Percentiles rank a stretch among this genome's conserved stretches.
Evolutionary conservation across 2,113 vertebrate genomes (phyloP).

Genomic region (Furnarius figulus): DNA sequence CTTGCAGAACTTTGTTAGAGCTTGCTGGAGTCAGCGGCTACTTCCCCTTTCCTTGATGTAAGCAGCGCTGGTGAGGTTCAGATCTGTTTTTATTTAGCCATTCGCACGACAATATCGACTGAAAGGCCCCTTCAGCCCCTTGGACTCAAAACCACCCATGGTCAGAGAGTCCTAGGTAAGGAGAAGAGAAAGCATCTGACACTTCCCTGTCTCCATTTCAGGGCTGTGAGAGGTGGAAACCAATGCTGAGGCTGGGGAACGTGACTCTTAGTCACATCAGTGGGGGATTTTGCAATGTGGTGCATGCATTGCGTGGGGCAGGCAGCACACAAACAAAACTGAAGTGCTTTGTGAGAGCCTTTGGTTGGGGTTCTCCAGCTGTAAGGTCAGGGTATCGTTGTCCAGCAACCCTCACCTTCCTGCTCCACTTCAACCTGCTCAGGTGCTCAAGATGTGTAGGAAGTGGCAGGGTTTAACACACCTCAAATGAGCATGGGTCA

Average conservation of each 20-base stretch:
- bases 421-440: neutral
- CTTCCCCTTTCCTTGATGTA: constrained; percentile 61
- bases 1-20: constrained; percentile 30
- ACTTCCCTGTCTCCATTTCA: constrained; percentile 10
- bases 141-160: neutral
- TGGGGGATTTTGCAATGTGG: constrained; percentile 28
- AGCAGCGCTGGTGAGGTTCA: neutral
- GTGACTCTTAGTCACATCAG: constrained; percentile 43
- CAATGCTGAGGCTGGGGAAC: neutral
- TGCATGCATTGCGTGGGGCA: neutral
- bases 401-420: neutral
- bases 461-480: neutral
- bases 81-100: neutral
- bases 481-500: neutral
- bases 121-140: neutral
- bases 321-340: neutral
- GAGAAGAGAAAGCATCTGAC: constrained; percentile 36
- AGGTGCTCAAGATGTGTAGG: neutral
- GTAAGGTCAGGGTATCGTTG: neutral
- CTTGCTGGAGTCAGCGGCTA: neutral
- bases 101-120: neutral
- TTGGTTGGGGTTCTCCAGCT: neutral
- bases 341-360: neutral
- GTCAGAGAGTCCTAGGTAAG: neutral
- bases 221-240: neutral